Percentiles rank a stretch among this genome's conserved stretches.
These are phyloP conservation scores for Okapia johnstoni DNA, from an alignment of 2,113 vertebrate species.

Conservation along the genomic window DNA sequence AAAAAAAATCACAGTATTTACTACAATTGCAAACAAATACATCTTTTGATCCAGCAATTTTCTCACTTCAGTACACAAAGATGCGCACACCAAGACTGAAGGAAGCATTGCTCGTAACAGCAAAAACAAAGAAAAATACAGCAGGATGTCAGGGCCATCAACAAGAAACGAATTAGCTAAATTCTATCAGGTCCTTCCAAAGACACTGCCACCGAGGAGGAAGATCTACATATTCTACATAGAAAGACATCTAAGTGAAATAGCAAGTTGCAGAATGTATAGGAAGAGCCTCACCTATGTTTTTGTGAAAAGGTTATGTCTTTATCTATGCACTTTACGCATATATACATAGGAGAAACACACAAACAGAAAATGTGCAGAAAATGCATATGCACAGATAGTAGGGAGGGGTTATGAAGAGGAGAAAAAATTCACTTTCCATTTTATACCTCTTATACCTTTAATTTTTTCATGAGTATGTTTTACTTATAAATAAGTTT, in stretches of 20 bases:
- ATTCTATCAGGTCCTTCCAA: background rate
- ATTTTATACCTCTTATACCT: background rate
- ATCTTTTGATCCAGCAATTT: background rate
- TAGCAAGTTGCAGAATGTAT: background rate
- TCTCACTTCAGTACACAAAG: background rate
- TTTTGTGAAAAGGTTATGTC: background rate
- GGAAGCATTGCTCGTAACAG: background rate
- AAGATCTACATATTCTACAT: background rate
- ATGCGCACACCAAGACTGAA: background rate
- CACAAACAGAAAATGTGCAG: background rate
- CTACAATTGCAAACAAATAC: background rate
- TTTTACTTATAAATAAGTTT: background rate
- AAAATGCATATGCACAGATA: background rate
- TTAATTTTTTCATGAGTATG: background rate
- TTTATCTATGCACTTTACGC: background rate
- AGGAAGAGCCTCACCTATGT: background rate
- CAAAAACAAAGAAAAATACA: background rate
- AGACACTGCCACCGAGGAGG: background rate
- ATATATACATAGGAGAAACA: background rate
- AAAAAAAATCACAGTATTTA: background rate
- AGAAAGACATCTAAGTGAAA: background rate
- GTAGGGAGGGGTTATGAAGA: background rate
- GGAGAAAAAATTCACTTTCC: background rate
- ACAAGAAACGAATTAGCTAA: background rate
- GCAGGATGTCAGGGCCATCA: background rate